phyloP scores from a whole-genome alignment of 2,797 vertebrate species.

The Xenentodon cancila region DNA sequence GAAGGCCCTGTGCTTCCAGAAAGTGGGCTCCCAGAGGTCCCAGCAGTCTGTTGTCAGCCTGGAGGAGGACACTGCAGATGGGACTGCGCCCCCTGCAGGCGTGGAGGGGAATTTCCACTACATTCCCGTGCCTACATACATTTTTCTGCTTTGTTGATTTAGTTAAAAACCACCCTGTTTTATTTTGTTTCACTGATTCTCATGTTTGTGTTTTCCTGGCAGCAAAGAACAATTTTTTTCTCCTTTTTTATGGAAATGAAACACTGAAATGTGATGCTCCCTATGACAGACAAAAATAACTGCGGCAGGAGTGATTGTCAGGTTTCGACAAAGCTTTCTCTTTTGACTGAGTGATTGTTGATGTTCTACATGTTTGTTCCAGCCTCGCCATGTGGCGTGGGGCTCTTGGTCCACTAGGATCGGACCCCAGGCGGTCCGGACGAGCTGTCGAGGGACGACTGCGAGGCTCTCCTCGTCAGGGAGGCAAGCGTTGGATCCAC shows the following conservation, averaged over 20 bases:
- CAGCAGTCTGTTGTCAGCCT: conserved; percentile 62
- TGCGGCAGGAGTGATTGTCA: conserved; percentile 95
- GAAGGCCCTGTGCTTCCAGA: conserved; percentile 64
- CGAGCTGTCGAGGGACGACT: conserved; percentile 96
- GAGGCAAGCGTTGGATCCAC: conserved; percentile 97
- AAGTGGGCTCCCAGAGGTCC: conserved; percentile 40
- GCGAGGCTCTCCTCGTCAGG: conserved; percentile 94
- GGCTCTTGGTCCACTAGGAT: conserved; percentile 94
- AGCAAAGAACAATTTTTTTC: conserved; percentile 45
- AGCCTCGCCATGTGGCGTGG: too few species aligned
- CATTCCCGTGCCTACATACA: conserved; percentile 80
- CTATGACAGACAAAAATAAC: conserved; percentile 81
- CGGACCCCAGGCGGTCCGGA: conserved; percentile 92
- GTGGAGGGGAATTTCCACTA: conserved; percentile 68
- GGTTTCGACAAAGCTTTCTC: conserved; percentile 92
- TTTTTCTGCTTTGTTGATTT: conserved; percentile 74
- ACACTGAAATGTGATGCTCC: conserved; percentile 69
- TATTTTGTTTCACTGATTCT: conserved; percentile 42
- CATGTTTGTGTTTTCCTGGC: conserved; percentile 9
- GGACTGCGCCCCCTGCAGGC: conserved; percentile 48
- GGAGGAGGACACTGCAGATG: conserved; percentile 59
- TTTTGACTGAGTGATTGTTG: conserved; percentile 81
- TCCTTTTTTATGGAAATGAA: conserved; percentile 59
- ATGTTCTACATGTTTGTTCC: conserved; percentile 57
- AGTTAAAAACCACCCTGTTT: conserved; percentile 75